Conservation (phyloP, 2,797 vertebrate species). For the Borostomias antarcticus region DNA sequence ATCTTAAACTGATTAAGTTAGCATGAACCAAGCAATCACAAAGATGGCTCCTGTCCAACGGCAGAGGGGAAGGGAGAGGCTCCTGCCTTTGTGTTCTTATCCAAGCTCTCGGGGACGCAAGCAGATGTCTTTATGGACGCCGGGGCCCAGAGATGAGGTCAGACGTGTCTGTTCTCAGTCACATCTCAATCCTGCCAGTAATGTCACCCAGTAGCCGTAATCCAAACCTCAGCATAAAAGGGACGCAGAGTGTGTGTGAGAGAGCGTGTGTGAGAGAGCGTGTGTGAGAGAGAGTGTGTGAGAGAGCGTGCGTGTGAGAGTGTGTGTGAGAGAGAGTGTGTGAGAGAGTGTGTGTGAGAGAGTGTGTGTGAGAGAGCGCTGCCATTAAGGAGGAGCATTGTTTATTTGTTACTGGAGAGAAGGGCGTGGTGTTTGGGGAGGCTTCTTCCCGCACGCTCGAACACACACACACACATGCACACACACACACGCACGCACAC, state of each 20-base stretch:
- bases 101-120: constrained; percentile 61
- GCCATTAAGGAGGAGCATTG: constrained; percentile 43
- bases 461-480: constrained; percentile 22
- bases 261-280: too few relatives aligned
- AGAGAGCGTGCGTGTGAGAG: too few relatives aligned
- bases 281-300: too few relatives aligned
- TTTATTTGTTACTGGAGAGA: constrained; percentile 86
- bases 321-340: constrained; percentile 88
- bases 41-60: constrained; percentile 97
- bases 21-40: constrained; percentile 98
- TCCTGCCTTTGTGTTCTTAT: too few relatives aligned
- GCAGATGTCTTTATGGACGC: constrained; percentile 71
- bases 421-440: constrained; percentile 81
- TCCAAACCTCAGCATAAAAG: constrained; percentile 95
- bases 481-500: constrained; percentile 34
- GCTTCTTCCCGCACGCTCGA: constrained; percentile 62
- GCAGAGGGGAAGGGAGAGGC: constrained; percentile 66
- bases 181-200: constrained; percentile 61
- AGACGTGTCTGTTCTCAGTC: constrained; percentile 70
- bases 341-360: too few relatives aligned
- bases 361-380: too few relatives aligned
- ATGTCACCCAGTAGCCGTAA: constrained; percentile 88
- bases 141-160: constrained; percentile 70
- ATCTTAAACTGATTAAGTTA: constrained; percentile 99
- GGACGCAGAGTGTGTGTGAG: constrained; percentile 88